Evolutionary conservation across 2,113 vertebrate genomes (phyloP).

Genomic region (Sapajus apella): DNA sequence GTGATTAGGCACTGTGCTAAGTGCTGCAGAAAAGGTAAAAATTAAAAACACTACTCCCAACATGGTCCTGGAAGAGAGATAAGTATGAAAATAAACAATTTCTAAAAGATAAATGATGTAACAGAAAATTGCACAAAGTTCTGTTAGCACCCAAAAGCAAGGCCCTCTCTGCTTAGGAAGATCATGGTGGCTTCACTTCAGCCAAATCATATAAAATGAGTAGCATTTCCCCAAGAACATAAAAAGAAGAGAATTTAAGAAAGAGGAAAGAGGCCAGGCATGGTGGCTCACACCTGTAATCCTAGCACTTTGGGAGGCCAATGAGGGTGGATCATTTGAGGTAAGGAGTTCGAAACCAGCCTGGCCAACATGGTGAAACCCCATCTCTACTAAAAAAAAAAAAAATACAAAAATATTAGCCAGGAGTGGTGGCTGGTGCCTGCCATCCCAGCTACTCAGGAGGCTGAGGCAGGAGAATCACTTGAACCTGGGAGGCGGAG

Average conservation of each 20-base stretch:
- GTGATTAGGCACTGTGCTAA: background rate
- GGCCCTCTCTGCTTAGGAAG: background rate
- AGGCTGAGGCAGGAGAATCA: no score
- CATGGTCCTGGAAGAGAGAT: background rate
- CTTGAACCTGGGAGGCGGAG: no score
- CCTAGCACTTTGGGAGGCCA: no score
- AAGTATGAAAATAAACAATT: background rate
- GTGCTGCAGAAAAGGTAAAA: background rate
- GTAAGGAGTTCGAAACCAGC: no score
- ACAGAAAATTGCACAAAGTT: background rate
- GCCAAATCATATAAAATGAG: background rate
- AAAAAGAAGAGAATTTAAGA: background rate
- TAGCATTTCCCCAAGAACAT: background rate
- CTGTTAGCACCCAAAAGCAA: background rate
- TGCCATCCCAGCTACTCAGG: no score
- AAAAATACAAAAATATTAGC: no score
- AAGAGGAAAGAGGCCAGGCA: background rate
- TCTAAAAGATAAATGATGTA: background rate
- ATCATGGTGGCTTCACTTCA: background rate
- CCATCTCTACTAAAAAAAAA: no score
- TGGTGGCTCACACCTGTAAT: no score
- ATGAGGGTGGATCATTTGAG: no score
- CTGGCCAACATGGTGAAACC: no score
- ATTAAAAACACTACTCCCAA: background rate
- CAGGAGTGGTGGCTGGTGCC: no score